Evolutionary conservation across 2,888 invertebrate species (phyloP), one percentile per base, ranked within the genome.

Genomic region (Gymnoscelis rufifasciata): DNA sequence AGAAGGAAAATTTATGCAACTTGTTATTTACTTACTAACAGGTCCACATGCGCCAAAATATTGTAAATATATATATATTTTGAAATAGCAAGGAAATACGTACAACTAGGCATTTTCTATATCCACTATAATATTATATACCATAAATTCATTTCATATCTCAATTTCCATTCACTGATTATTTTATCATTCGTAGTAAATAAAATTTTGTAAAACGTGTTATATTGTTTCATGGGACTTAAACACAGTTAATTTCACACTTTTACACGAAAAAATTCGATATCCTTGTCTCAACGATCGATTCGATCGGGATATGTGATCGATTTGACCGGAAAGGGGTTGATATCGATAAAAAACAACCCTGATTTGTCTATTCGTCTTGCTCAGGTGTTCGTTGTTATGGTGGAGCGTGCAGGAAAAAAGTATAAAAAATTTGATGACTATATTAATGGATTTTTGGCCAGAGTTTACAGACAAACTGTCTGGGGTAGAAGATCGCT

Each of bases 231-330:
- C 26, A 26, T 2, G 26, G 7, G 7, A 8, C 1, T 6, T 26
- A 2, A 26, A 3, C 1, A 26, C 6, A 8, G 5, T 6, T 26
- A 28, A n/a, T 13, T 30, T 31, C 15, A 7, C 15, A 33, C 15
- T 19, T 19, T 19, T 19, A 3, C 19, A 19, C 19, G 2, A 2
- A 19, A 19, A 3, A 3, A 19, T n/a, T 19, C 19, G 19, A 5
- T 5, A 3, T 19, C 19, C 19, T 19, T 33, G 14, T n/a, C 8
- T 4, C 15, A 14, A 6, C n/a, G 13, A 33, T 33, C 10, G 15
- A 33, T 33, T 15, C 26, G 66, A 66, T 63, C 68, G 65, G 56
- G 63, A 72, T n/a, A n/a, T 69, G 65, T 33, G 35, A 43, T 43
- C 43, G 31, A 43, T 43, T 43, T 26, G 26, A 31, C 43, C 43